phyloP scores from a whole-genome alignment of 2,113 vertebrate genomes.

The Tonatia bakeri region DNA sequence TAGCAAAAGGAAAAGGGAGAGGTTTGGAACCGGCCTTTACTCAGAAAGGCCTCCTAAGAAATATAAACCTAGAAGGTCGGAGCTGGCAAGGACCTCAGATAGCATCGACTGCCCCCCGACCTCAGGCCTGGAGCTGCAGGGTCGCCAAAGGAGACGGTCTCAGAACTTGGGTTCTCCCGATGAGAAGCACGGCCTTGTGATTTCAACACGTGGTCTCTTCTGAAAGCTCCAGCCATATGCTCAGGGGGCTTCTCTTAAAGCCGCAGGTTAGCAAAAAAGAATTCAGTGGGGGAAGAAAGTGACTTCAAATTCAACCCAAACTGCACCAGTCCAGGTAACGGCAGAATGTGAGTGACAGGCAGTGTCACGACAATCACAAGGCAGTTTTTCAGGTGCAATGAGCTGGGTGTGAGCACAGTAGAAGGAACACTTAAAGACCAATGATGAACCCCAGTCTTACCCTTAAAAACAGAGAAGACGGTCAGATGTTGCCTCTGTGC shows the following conservation, averaged over 20 bases:
- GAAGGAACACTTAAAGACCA: background rate
- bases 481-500: too few relatives aligned
- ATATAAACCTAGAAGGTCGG: background rate
- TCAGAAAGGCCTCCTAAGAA: background rate
- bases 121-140: background rate
- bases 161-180: too few relatives aligned
- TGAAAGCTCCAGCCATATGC: background rate
- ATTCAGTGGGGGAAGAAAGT: too few relatives aligned
- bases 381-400: background rate
- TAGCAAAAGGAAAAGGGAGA: background rate
- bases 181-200: background rate
- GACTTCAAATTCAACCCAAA: background rate
- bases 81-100: background rate
- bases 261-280: background rate
- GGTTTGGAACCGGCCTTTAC: background rate
- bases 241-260: background rate
- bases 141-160: background rate
- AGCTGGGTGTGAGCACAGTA: accelerated
- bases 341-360: background rate
- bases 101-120: accelerated
- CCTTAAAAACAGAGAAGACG: background rate
- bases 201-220: background rate
- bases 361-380: background rate
- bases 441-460: background rate
- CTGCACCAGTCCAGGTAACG: accelerated